Evolutionary conservation across 2,113 vertebrate genomes (phyloP), one percentile per base, ranked within the genome.

Genomic region (Gopherus evgoodei): DNA sequence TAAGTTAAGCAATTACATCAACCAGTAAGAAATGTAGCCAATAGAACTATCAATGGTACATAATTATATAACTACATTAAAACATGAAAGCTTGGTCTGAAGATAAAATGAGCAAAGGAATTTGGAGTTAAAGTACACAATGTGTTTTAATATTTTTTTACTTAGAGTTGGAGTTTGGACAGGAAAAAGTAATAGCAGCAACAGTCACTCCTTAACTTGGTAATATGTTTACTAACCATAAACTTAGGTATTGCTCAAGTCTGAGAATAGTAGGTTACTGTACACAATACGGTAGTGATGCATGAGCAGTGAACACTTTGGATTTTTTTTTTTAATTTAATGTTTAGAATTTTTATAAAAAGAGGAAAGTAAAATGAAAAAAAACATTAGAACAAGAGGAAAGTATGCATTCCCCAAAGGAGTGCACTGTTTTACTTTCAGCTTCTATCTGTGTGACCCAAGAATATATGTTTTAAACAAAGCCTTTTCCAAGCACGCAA

Each of bases 1-100:
- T 82, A 89, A 50, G 62, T 94, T 94, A 91, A 96, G 82, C 89
- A 94, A n/a, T 97, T 88, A 94, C 95, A 91, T 56, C 44, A 85
- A 22, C 25, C 52, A 84, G 53, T 87, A 47, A 90, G 94, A 94
- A 81, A 91, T 53, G 49, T 94, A 84, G 83, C 54, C 83, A 5
- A 84, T 49, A 88, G 2, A 38, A 62, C 80, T 89, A 49, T 89
- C 91, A 85, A 57, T 38, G 59, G 3, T 83, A 80, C 49, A 49
- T 76, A 76, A 44, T 24, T 44, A 44, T 83, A 79, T 92, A 96
- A 81, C 84, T 94, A 84, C 78, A 72, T 88, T 81, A 92, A 94
- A 81, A 78, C 1, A 1, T 81, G 53, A 49, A 59, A 84, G 79
- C 24, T 82, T 92, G 93, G 79, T 96, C 90, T 93, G 75, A 82